phyloP scores from a whole-genome alignment of 2,797 vertebrate genomes.

The Melanotaenia trifasciata region DNA sequence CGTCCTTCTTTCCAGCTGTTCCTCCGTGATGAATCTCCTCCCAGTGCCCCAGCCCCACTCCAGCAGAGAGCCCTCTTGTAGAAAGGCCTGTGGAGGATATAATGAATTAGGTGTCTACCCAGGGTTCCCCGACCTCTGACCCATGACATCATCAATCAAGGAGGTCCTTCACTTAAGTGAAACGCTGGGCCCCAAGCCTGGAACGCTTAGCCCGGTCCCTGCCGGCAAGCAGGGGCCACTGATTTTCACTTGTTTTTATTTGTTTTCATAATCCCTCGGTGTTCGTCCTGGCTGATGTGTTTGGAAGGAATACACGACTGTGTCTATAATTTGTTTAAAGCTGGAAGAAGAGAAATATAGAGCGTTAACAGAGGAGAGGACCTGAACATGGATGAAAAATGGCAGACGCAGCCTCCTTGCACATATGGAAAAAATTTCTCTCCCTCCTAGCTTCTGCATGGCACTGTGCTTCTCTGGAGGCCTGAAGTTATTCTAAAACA shows the following conservation, averaged over 20 bases:
- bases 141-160: constrained; percentile 95
- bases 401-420: constrained; percentile 57
- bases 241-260: constrained; percentile 86
- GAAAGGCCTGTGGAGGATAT: constrained; percentile 91
- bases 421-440: constrained; percentile 85
- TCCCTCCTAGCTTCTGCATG: constrained; percentile 57
- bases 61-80: constrained; percentile 87
- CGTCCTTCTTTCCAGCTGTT: constrained; percentile 73
- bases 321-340: constrained; percentile 84
- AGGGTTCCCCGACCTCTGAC: constrained; percentile 91
- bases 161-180: constrained; percentile 88
- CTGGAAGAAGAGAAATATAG: constrained; percentile 70
- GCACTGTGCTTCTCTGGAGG: constrained; percentile 43
- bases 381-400: constrained; percentile 71
- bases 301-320: constrained; percentile 79
- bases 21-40: constrained; percentile 88
- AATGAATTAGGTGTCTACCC: constrained; percentile 98
- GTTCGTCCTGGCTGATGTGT: constrained; percentile 78
- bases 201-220: constrained; percentile 79
- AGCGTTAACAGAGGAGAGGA: constrained; percentile 76
- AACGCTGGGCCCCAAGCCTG: constrained; percentile 82
- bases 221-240: constrained; percentile 71
- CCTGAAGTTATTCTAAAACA: constrained; percentile 41
- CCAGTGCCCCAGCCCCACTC: constrained; percentile 87
- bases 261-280: constrained; percentile 81